A percentile compares a stretch with the other conserved stretches of the same genome.
phyloP scores from a whole-genome alignment of 2,888 invertebrate species.

The Gibbula magus region DNA sequence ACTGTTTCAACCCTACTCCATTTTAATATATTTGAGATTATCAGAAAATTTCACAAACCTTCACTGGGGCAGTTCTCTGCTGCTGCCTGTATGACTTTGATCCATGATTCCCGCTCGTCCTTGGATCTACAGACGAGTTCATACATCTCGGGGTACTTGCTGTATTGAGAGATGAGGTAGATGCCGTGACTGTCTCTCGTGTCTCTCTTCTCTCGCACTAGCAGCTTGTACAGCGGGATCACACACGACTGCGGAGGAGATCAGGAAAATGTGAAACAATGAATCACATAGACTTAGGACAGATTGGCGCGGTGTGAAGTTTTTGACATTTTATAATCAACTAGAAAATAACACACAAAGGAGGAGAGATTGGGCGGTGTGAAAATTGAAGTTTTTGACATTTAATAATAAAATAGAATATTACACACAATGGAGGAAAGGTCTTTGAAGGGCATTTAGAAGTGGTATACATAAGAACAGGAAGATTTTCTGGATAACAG shows the following conservation, averaged over 20 bases:
- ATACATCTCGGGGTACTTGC: constrained; percentile 95
- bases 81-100: constrained; percentile 88
- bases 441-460: too few species aligned
- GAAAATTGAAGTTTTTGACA: too few species aligned
- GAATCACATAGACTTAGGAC: too few species aligned
- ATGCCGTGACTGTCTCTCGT: constrained; percentile 88
- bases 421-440: too few species aligned
- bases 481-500: too few species aligned
- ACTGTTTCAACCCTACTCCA: neutral
- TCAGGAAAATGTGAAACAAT: too few species aligned
- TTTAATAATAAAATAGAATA: too few species aligned
- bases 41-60: constrained; percentile 44
- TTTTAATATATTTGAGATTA: neutral
- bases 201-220: constrained; percentile 95
- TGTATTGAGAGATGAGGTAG: constrained; percentile 94
- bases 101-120: constrained; percentile 93
- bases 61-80: constrained; percentile 88
- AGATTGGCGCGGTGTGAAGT: too few species aligned
- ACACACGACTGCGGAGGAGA: constrained; percentile 85
- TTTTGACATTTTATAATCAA: too few species aligned
- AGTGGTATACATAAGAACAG: too few species aligned
- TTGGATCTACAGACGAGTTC: constrained; percentile 90
- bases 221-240: constrained; percentile 90
- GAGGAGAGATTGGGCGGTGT: too few species aligned
- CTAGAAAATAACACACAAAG: too few species aligned